phyloP scores from a whole-genome alignment of 2,888 invertebrate species.

The Octodonta nipae region DNA sequence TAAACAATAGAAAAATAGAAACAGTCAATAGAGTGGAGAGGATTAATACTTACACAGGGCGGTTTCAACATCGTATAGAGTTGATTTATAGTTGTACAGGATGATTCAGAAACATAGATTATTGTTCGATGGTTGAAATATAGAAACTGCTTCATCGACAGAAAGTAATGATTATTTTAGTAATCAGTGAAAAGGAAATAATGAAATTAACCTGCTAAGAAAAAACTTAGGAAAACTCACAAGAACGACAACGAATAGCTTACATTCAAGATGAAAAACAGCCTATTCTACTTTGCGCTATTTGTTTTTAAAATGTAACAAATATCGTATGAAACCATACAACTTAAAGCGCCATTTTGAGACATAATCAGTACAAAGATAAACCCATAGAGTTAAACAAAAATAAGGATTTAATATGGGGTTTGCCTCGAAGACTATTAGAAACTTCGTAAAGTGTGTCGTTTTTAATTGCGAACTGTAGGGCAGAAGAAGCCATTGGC shows the following conservation, averaged over 20 bases:
- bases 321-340: conserved; percentile 1
- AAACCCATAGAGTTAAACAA: conserved; percentile 1
- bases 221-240: background rate
- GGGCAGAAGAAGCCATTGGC: background rate
- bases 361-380: conserved; percentile 1
- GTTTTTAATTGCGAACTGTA: background rate
- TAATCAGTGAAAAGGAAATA: background rate
- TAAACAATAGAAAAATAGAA: too few relatives aligned
- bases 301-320: too few relatives aligned
- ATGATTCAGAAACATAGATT: conserved; percentile 1
- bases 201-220: background rate
- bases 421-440: background rate
- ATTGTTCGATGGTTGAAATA: background rate
- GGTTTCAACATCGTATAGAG: too few relatives aligned
- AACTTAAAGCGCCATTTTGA: conserved; percentile 1
- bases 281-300: background rate
- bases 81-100: too few relatives aligned
- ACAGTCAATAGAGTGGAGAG: too few relatives aligned
- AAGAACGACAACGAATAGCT: background rate
- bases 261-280: background rate
- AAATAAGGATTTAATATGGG: background rate
- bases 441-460: background rate
- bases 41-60: too few relatives aligned
- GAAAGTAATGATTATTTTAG: conserved; percentile 1
- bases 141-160: background rate